These are phyloP conservation scores for Apteryx mantelli DNA, from an alignment of 2,113 vertebrate genomes.

Conservation along the genomic window DNA sequence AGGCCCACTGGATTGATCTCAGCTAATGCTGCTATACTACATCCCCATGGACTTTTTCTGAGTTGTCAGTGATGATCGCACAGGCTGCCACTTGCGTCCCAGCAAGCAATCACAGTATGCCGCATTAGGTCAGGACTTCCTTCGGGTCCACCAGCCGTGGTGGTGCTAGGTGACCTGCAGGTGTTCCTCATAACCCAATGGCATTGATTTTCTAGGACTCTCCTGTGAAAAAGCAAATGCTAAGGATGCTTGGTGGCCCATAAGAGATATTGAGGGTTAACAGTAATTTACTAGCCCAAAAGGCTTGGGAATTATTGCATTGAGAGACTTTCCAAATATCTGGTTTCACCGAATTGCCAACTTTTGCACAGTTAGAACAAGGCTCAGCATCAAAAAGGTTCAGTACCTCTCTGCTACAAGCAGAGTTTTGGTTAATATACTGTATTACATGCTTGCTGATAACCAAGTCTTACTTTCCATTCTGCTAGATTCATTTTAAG, in stretches of 20 bases:
- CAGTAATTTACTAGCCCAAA: not conserved
- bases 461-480: not conserved
- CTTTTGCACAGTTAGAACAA: not conserved
- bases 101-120: not conserved
- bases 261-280: not conserved
- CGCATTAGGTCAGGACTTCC: not conserved
- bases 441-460: not conserved
- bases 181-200: not conserved
- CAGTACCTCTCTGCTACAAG: not conserved
- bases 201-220: not conserved
- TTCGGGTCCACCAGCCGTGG: not conserved
- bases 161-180: not conserved
- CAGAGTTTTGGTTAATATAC: not conserved
- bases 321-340: not conserved
- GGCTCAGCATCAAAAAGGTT: not conserved
- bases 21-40: not conserved
- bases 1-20: not conserved
- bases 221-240: not conserved
- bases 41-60: not conserved
- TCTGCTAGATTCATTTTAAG: not conserved
- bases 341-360: not conserved
- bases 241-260: rapidly evolving
- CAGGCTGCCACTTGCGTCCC: not conserved
- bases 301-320: not conserved
- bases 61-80: not conserved